A percentile compares a stretch with the other conserved stretches of the same genome.
Evolutionary conservation across 2,113 vertebrate genomes (phyloP).

Genomic region (Nibea albiflora): DNA sequence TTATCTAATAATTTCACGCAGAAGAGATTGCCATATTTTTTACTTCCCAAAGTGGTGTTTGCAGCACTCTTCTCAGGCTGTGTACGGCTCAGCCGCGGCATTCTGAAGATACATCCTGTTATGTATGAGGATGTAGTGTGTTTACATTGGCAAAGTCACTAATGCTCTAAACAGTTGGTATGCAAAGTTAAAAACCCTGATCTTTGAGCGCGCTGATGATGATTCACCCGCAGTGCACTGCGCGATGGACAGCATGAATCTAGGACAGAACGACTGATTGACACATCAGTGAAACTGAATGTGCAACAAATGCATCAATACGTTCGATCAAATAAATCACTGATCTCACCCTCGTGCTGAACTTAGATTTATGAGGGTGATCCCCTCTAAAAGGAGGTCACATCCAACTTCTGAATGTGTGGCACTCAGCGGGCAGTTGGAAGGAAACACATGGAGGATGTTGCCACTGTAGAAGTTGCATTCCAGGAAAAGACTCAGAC

Average conservation of each 20-base stretch:
- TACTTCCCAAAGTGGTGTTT: background rate
- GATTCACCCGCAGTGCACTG: background rate
- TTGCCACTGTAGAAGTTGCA: constrained; percentile 49
- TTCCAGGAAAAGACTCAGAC: constrained; percentile 57
- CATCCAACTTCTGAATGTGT: background rate
- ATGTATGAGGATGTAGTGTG: background rate
- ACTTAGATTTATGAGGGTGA: background rate
- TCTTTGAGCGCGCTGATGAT: background rate
- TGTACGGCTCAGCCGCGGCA: background rate
- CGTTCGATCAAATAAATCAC: background rate
- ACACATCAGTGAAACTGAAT: background rate
- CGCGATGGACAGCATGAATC: too few relatives aligned
- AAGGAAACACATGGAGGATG: constrained; percentile 67
- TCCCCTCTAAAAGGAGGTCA: constrained; percentile 23
- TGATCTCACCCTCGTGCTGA: background rate
- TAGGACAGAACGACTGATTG: too few relatives aligned
- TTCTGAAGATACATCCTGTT: too few relatives aligned
- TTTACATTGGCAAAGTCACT: background rate
- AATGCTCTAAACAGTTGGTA: background rate
- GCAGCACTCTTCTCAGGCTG: background rate
- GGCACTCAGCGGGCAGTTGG: background rate
- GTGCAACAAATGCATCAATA: background rate
- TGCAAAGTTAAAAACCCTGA: background rate
- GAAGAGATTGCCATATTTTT: background rate
- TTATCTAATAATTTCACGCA: background rate